Evolutionary conservation across 2,888 invertebrate species (phyloP).

Genomic region (Hypolimnas misippus): DNA sequence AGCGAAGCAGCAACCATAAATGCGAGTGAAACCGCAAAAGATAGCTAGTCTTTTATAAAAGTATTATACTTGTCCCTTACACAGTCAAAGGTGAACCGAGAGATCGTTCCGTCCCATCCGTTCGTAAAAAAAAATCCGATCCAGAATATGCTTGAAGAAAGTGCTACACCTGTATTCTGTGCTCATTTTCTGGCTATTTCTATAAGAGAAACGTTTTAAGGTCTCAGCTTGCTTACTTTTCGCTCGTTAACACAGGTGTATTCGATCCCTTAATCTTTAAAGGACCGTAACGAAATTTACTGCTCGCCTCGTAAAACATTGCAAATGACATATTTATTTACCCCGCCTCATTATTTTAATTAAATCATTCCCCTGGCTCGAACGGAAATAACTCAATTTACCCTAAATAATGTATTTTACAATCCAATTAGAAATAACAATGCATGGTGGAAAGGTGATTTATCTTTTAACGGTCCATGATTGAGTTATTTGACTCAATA

Average conservation of each 20-base stretch:
- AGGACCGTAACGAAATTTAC: constrained; percentile 32
- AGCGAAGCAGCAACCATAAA: too few relatives aligned
- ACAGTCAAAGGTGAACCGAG: too few relatives aligned
- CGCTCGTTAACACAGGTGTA: background rate
- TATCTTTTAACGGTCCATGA: constrained; percentile 11
- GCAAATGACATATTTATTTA: constrained; percentile 33
- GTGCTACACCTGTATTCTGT: too few relatives aligned
- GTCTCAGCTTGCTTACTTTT: background rate
- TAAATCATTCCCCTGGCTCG: constrained; percentile 18
- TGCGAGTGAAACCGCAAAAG: too few relatives aligned
- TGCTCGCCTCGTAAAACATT: constrained; percentile 28
- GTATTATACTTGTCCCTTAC: too few relatives aligned
- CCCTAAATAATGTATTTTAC: constrained; percentile 22
- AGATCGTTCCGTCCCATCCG: too few relatives aligned
- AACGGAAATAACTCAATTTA: constrained; percentile 19
- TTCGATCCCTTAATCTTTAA: constrained; percentile 4
- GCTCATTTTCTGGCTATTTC: too few relatives aligned
- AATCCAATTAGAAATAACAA: constrained; percentile 30
- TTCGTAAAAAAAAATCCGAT: too few relatives aligned
- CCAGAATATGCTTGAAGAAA: too few relatives aligned
- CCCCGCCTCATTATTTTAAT: constrained; percentile 33
- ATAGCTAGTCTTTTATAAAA: too few relatives aligned
- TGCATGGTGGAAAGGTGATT: constrained; percentile 11
- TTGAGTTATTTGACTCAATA: constrained; percentile 10
- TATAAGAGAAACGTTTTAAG: background rate